Percentiles rank a stretch among this genome's conserved stretches.
phyloP scores from a whole-genome alignment of 2,113 vertebrate genomes.

The Psilopogon haemacephalus region DNA sequence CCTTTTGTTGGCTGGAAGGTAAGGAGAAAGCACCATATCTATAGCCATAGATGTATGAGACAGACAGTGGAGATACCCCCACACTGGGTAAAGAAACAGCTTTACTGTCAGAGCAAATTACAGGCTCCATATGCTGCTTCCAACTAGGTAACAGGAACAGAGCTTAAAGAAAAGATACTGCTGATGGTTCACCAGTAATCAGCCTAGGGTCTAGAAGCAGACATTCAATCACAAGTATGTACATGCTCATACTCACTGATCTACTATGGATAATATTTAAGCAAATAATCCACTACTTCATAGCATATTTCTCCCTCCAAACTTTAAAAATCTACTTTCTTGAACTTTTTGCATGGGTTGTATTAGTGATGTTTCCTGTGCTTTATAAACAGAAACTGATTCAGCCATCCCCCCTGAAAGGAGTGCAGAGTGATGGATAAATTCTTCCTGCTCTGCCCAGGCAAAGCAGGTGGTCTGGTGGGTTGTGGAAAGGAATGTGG shows the following conservation, averaged over 20 bases:
- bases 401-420: neutral
- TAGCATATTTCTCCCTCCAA: neutral
- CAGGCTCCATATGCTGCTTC: neutral
- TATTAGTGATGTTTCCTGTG: neutral
- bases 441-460: neutral
- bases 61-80: neutral
- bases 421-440: neutral
- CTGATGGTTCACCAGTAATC: neutral
- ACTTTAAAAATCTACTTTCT: neutral
- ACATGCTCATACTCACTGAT: neutral
- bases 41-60: neutral
- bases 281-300: neutral
- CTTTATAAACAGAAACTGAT: neutral
- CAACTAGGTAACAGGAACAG: neutral
- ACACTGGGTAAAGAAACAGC: neutral
- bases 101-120: neutral
- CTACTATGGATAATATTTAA: neutral
- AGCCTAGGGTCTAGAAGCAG: neutral
- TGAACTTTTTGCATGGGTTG: neutral
- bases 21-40: neutral
- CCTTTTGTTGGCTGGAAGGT: neutral
- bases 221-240: neutral
- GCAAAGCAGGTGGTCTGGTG: neutral
- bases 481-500: neutral
- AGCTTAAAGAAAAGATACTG: neutral